These are phyloP conservation scores for Notarius quadriscutis DNA, from an alignment of 2,113 vertebrate species.

Conservation along the genomic window DNA sequence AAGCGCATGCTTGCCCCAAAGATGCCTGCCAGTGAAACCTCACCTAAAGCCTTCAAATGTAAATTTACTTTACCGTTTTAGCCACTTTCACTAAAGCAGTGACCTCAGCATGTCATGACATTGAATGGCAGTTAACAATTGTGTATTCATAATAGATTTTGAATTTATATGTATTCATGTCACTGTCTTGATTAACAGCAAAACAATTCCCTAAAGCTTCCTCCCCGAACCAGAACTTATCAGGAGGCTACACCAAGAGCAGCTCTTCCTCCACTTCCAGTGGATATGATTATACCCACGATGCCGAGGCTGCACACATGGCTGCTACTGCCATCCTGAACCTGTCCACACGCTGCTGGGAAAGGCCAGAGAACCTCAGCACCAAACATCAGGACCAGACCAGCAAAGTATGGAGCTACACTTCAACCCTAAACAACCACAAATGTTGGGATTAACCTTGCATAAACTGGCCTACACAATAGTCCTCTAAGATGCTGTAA, in stretches of 20 bases:
- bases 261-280: slow-evolving; percentile 78
- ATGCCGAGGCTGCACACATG: slow-evolving; percentile 97
- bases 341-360: slow-evolving; percentile 98
- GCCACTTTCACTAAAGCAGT: not conserved
- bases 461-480: not conserved
- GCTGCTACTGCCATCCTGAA: slow-evolving; percentile 97
- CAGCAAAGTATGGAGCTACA: slow-evolving; percentile 75
- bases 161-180: slow-evolving; percentile 4
- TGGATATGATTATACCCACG: slow-evolving; percentile 93
- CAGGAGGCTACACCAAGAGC: slow-evolving; percentile 82
- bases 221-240: slow-evolving; percentile 82
- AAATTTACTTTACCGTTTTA: slow-evolving; percentile 61
- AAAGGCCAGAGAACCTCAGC: slow-evolving; percentile 92
- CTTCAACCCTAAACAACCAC: too few species aligned
- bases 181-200: slow-evolving; percentile 68
- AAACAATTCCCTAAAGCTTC: slow-evolving; percentile 86
- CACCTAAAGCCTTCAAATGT: slow-evolving; percentile 99
- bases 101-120: not conserved
- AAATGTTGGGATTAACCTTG: not conserved
- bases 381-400: slow-evolving; percentile 81
- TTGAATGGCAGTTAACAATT: not conserved
- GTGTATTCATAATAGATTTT: not conserved
- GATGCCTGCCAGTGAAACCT: slow-evolving; percentile 89
- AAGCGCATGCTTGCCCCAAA: slow-evolving; percentile 98
- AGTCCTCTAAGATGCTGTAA: not conserved